A percentile compares a stretch with the other conserved stretches of the same genome.
Evolutionary conservation across 1,140 invertebrate species (phyloP).

Genomic region (Lineus longissimus): DNA sequence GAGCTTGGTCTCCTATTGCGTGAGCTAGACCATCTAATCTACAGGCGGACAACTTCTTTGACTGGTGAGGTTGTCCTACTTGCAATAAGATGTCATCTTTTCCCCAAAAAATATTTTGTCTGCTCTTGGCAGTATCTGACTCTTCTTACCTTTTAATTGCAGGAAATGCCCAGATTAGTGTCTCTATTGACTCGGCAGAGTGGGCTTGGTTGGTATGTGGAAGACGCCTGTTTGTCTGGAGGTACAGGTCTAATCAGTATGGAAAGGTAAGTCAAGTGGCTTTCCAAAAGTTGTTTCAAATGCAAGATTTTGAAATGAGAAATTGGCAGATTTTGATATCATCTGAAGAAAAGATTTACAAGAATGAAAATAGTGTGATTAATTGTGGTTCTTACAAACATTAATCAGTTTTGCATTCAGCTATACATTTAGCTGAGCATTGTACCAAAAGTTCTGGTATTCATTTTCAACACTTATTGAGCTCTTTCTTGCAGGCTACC

Average conservation of each 20-base stretch:
- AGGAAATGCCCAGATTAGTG: conserved; percentile 64
- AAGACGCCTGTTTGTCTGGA: conserved; percentile 81
- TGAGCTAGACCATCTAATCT: not conserved
- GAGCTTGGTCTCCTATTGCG: not conserved
- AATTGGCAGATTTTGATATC: not conserved
- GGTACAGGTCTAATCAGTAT: conserved; percentile 59
- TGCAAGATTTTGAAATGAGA: not conserved
- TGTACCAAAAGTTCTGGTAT: not conserved
- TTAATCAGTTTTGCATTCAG: not conserved
- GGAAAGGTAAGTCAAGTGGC: conserved; percentile 26
- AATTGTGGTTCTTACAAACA: not conserved
- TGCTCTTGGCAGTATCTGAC: no score
- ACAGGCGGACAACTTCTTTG: not conserved
- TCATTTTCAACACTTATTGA: not conserved
- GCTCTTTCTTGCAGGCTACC: conserved; percentile 50
- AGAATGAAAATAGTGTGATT: not conserved
- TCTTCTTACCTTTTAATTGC: no score
- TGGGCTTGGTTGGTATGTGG: conserved; percentile 87
- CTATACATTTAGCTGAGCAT: not conserved
- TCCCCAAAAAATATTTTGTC: no score
- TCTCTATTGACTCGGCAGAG: conserved; percentile 62
- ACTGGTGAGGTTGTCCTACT: not conserved
- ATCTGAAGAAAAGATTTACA: not conserved
- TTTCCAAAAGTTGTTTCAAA: not conserved
- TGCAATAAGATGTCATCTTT: not conserved